Conservation (phyloP, 2,113 vertebrate species). For the Seriola aureovittata region DNA sequence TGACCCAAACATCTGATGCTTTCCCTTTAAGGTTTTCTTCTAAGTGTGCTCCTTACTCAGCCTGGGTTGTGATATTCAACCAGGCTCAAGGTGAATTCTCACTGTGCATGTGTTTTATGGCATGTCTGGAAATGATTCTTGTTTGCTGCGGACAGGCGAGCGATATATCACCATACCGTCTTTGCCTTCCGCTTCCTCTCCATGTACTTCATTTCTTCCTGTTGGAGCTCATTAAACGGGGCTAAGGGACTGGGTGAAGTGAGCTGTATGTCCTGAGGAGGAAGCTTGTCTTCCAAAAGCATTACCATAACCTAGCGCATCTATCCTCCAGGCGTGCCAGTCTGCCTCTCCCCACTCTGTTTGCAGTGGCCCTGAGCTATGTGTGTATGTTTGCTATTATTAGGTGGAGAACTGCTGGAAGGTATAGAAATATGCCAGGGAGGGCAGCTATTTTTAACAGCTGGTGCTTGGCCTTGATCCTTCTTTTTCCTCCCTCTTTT, state of each 20-base stretch:
- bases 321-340: constrained; percentile 63
- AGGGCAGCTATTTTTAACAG: constrained; percentile 83
- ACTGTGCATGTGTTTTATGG: constrained; percentile 47
- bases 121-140: constrained; percentile 54
- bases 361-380: constrained; percentile 72
- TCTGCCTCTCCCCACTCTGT: constrained; percentile 63
- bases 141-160: constrained; percentile 50
- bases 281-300: constrained; percentile 74
- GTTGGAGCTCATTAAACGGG: constrained; percentile 74
- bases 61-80: neutral
- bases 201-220: constrained; percentile 55
- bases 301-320: constrained; percentile 71
- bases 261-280: constrained; percentile 68
- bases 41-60: neutral
- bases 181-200: constrained; percentile 29
- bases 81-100: constrained; percentile 47
- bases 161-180: constrained; percentile 48
- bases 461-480: constrained; percentile 67
- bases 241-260: constrained; percentile 62
- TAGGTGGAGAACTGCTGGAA: constrained; percentile 77
- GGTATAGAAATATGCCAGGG: constrained; percentile 78
- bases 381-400: constrained; percentile 81
- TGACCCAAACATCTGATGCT: constrained; percentile 21
- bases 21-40: neutral
- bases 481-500: constrained; percentile 28